Conservation (phyloP, 2,888 invertebrate species). For the Asteroscopus sphinx region DNA sequence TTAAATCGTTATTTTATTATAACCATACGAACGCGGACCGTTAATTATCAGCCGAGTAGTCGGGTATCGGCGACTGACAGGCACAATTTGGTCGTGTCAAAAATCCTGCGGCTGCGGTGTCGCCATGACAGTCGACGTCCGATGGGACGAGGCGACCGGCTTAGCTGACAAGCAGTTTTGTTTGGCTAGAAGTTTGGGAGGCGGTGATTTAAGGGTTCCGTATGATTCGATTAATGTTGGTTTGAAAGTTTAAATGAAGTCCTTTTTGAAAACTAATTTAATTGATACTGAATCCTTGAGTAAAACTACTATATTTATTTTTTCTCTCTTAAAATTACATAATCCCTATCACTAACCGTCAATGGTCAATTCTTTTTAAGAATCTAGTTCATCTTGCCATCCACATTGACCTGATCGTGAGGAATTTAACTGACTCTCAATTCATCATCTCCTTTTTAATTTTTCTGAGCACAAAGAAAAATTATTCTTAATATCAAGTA, state of each 20-base stretch:
- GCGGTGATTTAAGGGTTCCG: conserved; percentile 32
- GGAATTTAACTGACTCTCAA: too few relatives aligned
- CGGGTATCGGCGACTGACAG: conserved; percentile 68
- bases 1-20: conserved; percentile 54
- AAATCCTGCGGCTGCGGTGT: conserved; percentile 60
- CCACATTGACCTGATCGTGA: too few relatives aligned
- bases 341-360: too few relatives aligned
- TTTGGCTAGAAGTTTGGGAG: conserved; percentile 54
- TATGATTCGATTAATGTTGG: conserved; percentile 28
- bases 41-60: conserved; percentile 70
- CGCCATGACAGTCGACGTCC: conserved; percentile 65
- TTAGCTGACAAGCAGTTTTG: conserved; percentile 65
- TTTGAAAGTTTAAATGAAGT: not conserved
- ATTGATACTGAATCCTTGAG: too few relatives aligned
- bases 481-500: too few relatives aligned
- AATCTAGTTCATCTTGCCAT: too few relatives aligned
- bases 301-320: too few relatives aligned
- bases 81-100: conserved; percentile 76
- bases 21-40: conserved; percentile 62
- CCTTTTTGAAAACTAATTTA: not conserved
- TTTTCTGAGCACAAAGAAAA: too few relatives aligned
- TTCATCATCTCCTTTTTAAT: too few relatives aligned
- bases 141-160: conserved; percentile 46
- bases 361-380: too few relatives aligned
- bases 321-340: too few relatives aligned